A percentile compares a stretch with the other conserved stretches of the same genome.
Evolutionary conservation across 2,888 invertebrate genomes (phyloP).

Genomic region (Tiliacea citrago): DNA sequence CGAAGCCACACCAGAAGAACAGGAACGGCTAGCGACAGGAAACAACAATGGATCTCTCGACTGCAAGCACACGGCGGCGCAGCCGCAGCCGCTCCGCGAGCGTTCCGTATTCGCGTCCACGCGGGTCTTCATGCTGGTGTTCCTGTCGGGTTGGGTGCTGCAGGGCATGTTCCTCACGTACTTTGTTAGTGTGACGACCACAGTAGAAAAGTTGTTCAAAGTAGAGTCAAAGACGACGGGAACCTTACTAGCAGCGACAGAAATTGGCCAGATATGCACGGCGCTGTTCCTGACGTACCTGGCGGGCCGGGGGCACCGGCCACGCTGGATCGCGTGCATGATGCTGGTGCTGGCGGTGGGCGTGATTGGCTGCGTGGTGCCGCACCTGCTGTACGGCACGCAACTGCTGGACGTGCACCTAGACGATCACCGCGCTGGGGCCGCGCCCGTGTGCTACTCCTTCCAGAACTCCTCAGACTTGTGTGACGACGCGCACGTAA

Average conservation of each 20-base stretch:
- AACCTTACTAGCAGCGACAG: slow-evolving; percentile 96
- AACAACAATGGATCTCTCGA: slow-evolving; percentile 95
- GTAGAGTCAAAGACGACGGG: slow-evolving; percentile 98
- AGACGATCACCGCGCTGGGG: slow-evolving; percentile 80
- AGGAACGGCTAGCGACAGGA: slow-evolving; percentile 86
- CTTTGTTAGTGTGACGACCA: slow-evolving; percentile 98
- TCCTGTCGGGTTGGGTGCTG: slow-evolving; percentile 96
- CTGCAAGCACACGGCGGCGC: slow-evolving; percentile 92
- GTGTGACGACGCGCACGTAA: slow-evolving; percentile 92
- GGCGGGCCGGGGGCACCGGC: slow-evolving; percentile 97
- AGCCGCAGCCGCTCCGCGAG: slow-evolving; percentile 87
- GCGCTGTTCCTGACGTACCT: slow-evolving; percentile 96
- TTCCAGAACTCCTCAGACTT: slow-evolving; percentile 73
- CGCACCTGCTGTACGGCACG: slow-evolving; percentile 96
- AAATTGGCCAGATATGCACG: slow-evolving; percentile 98
- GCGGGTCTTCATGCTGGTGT: slow-evolving; percentile 96
- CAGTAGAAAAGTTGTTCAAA: slow-evolving; percentile 97
- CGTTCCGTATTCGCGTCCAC: slow-evolving; percentile 95
- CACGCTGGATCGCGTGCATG: slow-evolving; percentile 98
- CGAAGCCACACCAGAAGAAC: slow-evolving; percentile 88
- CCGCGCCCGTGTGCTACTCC: slow-evolving; percentile 80
- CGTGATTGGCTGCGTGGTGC: slow-evolving; percentile 96
- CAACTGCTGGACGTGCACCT: slow-evolving; percentile 91
- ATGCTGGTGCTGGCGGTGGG: slow-evolving; percentile 97
- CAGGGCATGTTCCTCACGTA: slow-evolving; percentile 98